Evolutionary conservation across 2,113 vertebrate genomes (phyloP).

Genomic region (Oncorhynchus nerka): DNA sequence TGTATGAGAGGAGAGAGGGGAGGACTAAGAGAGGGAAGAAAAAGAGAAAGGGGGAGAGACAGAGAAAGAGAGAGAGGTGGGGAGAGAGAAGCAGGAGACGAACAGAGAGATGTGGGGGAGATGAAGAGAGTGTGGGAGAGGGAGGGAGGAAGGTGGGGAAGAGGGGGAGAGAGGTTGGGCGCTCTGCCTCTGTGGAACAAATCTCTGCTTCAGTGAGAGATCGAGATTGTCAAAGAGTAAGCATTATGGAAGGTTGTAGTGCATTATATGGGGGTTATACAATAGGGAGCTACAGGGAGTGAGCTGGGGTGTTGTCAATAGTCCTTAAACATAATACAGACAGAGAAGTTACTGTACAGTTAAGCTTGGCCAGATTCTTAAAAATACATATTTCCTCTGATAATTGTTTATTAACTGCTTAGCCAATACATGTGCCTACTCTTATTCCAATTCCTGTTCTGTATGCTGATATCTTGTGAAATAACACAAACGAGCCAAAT

Average conservation of each 20-base stretch:
- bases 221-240: conserved; percentile 41
- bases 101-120: too few species aligned
- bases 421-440: not conserved
- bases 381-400: not conserved
- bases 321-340: not conserved
- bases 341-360: not conserved
- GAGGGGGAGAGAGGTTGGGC: too few species aligned
- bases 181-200: too few species aligned
- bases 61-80: too few species aligned
- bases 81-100: too few species aligned
- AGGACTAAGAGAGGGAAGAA: too few species aligned
- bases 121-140: too few species aligned
- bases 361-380: not conserved
- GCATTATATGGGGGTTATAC: not conserved
- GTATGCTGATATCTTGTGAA: not conserved
- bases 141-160: too few species aligned
- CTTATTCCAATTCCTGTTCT: not conserved
- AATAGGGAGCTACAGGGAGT: conserved; percentile 7
- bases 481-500: not conserved
- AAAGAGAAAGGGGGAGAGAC: too few species aligned
- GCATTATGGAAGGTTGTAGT: conserved; percentile 30
- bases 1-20: too few species aligned
- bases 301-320: not conserved
- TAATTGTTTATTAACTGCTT: not conserved
- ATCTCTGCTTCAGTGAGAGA: conserved; percentile 23